A percentile compares a stretch with the other conserved stretches of the same genome.
Conservation (phyloP, 2,113 vertebrate genomes). For the Columbina picui region DNA sequence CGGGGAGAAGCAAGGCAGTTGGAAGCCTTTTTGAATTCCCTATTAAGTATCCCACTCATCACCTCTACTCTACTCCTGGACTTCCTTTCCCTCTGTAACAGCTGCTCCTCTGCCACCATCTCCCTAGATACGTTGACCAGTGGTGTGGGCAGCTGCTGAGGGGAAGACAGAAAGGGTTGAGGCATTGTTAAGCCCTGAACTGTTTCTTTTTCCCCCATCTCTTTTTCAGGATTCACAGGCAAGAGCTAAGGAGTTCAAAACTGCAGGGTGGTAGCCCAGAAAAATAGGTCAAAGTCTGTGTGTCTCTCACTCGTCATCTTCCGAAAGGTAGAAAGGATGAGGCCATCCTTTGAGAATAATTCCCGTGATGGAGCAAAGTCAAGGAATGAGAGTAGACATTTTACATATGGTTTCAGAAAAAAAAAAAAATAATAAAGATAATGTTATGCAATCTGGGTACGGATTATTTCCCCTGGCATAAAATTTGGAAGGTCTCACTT, state of each 20-base stretch:
- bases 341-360: not conserved
- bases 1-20: not conserved
- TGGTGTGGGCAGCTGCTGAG: not conserved
- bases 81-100: not conserved
- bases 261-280: not conserved
- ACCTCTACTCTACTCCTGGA: not conserved
- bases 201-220: accelerated
- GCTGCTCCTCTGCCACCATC: not conserved
- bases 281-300: not conserved
- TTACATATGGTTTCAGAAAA: not conserved
- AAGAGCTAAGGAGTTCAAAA: not conserved
- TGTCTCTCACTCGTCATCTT: not conserved
- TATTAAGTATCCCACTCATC: not conserved
- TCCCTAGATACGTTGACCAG: not conserved
- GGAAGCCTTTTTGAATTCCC: not conserved
- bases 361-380: not conserved
- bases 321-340: not conserved
- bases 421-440: not conserved
- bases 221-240: not conserved
- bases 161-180: not conserved
- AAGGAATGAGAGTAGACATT: not conserved
- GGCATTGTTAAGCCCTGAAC: not conserved
- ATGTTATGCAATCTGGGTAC: not conserved
- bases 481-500: not conserved
- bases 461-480: not conserved